Conservation (phyloP, 2,113 vertebrate genomes). For the Strigops habroptila region DNA sequence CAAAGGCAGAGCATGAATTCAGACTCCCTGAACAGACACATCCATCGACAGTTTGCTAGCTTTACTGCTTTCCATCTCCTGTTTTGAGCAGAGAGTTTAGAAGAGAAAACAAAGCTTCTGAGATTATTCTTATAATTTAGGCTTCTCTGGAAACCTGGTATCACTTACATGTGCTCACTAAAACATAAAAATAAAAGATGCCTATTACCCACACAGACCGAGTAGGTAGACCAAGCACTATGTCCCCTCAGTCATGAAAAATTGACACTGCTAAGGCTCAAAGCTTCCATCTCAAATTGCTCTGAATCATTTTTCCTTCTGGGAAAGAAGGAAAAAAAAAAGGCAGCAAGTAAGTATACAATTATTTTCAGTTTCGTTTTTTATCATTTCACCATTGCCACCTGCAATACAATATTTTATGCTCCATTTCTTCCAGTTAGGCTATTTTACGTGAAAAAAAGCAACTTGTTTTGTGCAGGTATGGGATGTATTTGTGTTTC, state of each 20-base stretch:
- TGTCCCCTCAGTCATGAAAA: neutral
- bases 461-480: neutral
- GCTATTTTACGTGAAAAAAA: neutral
- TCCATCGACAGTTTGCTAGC: fast-evolving
- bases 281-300: neutral
- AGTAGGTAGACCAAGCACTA: neutral
- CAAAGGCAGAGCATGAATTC: no score
- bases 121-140: neutral
- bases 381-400: neutral
- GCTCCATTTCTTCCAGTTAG: neutral
- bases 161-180: neutral
- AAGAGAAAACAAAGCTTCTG: neutral
- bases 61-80: neutral
- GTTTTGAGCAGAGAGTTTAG: neutral
- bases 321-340: neutral
- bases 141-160: neutral
- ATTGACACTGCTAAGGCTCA: neutral
- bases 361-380: neutral
- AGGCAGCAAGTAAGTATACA: neutral
- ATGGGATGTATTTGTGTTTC: fast-evolving
- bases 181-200: neutral
- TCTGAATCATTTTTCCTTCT: neutral
- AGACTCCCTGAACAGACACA: fast-evolving
- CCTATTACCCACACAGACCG: neutral
- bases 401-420: neutral